Evolutionary conservation across 92 coral and sea anemone species (phyloP).

Genomic region (Actinernus sp.): DNA sequence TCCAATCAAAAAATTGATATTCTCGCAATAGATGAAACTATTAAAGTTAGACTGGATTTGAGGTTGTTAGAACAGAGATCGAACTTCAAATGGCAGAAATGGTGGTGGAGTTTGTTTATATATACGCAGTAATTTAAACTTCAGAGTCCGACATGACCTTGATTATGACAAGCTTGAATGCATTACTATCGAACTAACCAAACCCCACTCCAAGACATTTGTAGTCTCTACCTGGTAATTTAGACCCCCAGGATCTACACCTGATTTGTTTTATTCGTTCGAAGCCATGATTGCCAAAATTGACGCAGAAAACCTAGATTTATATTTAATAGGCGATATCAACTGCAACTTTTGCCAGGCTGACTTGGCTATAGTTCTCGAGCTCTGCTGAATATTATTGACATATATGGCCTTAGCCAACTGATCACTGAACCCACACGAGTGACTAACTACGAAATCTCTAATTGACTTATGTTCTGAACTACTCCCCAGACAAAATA

Average conservation of each 20-base stretch:
- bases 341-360: too few species aligned
- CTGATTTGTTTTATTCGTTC: too few species aligned
- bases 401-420: too few species aligned
- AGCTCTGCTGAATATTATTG: too few species aligned
- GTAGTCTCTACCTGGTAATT: conserved; percentile 4
- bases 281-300: too few species aligned
- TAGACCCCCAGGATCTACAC: background rate
- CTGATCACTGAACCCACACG: too few species aligned
- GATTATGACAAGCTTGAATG: conserved; percentile 8
- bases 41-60: conserved; percentile 15
- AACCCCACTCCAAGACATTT: background rate
- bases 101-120: conserved; percentile 45
- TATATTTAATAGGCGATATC: too few species aligned
- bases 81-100: conserved; percentile 38
- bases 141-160: conserved; percentile 3
- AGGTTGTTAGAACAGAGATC: conserved; percentile 27
- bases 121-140: conserved; percentile 26
- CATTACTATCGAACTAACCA: conserved; percentile 7
- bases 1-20: conserved; percentile 3
- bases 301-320: too few species aligned
- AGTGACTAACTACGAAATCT: too few species aligned
- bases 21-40: conserved; percentile 31
- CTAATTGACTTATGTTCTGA: too few species aligned
- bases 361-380: too few species aligned
- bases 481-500: too few species aligned